Conservation (phyloP, 1,140 invertebrate genomes). For the Drosophila pachea region DNA sequence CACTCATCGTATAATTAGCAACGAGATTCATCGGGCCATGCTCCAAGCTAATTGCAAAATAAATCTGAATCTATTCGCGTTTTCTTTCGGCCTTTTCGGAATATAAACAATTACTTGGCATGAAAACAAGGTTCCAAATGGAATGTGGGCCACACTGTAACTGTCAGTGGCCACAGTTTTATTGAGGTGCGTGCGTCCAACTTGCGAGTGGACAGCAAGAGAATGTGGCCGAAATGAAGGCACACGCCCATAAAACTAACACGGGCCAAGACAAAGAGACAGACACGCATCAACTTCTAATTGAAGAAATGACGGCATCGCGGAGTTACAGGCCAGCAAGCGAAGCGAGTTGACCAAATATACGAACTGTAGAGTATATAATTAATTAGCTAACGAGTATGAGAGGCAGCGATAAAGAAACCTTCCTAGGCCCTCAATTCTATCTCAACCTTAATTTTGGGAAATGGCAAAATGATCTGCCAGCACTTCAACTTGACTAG, state of each 20-base stretch:
- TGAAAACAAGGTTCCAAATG: slow-evolving; percentile 11
- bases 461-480: no score
- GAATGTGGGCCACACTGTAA: slow-evolving; percentile 18
- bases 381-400: no score
- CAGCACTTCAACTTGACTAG: no score
- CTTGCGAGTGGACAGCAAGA: slow-evolving; percentile 29
- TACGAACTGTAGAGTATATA: no score
- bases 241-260: slow-evolving; percentile 40
- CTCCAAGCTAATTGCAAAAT: no score
- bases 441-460: no score
- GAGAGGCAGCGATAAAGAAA: no score
- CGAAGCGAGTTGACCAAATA: no score
- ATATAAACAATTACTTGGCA: slow-evolving; percentile 28
- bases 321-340: neutral
- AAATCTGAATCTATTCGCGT: neutral
- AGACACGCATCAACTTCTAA: slow-evolving; percentile 43
- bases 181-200: slow-evolving; percentile 26
- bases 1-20: slow-evolving; percentile 42
- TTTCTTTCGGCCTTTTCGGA: slow-evolving; percentile 18
- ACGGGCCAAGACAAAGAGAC: slow-evolving; percentile 18
- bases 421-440: no score
- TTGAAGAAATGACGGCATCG: slow-evolving; percentile 47
- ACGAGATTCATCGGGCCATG: slow-evolving; percentile 5
- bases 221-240: slow-evolving; percentile 5
- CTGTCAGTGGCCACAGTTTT: slow-evolving; percentile 27